Conservation (phyloP, 2,888 invertebrate genomes). For the Aricia artaxerxes region DNA sequence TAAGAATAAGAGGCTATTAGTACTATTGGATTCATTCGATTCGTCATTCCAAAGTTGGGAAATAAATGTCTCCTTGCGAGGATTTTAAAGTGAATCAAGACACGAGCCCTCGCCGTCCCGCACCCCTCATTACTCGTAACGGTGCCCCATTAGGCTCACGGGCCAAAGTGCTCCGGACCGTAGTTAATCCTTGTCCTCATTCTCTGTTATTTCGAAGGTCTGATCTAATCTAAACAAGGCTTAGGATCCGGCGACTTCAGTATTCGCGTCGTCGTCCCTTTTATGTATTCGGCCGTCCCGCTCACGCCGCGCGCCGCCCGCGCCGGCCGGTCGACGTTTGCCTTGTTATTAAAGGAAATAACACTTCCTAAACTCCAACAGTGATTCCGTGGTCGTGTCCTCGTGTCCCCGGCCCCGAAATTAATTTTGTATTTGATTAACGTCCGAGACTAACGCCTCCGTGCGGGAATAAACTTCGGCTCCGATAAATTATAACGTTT, state of each 20-base stretch:
- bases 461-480: slow-evolving; percentile 33
- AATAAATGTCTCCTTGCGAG: slow-evolving; percentile 52
- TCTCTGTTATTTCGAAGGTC: slow-evolving; percentile 81
- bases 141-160: slow-evolving; percentile 77
- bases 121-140: slow-evolving; percentile 76
- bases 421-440: slow-evolving; percentile 54
- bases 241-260: slow-evolving; percentile 77
- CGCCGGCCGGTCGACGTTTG: slow-evolving; percentile 62
- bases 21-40: slow-evolving; percentile 28
- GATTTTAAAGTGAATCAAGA: slow-evolving; percentile 52
- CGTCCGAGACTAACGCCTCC: slow-evolving; percentile 41
- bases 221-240: slow-evolving; percentile 81
- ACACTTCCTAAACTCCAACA: slow-evolving; percentile 70
- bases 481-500: slow-evolving; percentile 31
- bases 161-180: slow-evolving; percentile 78
- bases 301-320: slow-evolving; percentile 59
- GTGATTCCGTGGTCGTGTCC: slow-evolving; percentile 61
- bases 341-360: slow-evolving; percentile 72
- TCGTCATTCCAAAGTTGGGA: slow-evolving; percentile 33
- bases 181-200: slow-evolving; percentile 81
- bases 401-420: slow-evolving; percentile 58
- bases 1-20: not conserved
- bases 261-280: slow-evolving; percentile 76
- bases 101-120: slow-evolving; percentile 55
- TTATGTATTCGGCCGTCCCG: slow-evolving; percentile 75